Conservation (phyloP, 2,797 vertebrate genomes). For the Melanotaenia parkinsoni region DNA sequence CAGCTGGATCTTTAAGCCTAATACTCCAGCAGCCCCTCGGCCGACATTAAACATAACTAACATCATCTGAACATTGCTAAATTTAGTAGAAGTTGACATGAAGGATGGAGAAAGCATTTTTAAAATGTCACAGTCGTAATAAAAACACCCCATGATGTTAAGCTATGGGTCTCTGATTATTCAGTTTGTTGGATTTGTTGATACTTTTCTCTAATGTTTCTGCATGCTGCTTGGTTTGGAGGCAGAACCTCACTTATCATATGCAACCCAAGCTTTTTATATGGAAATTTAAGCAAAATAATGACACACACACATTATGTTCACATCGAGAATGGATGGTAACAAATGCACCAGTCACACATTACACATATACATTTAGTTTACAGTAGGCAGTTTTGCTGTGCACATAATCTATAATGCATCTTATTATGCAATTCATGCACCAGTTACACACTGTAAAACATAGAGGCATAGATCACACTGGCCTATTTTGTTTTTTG, state of each 20-base stretch:
- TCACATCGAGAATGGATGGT: not conserved
- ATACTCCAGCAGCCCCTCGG: conserved; percentile 18
- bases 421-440: conserved; percentile 11
- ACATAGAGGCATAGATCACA: conserved; percentile 20
- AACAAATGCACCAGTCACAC: not conserved
- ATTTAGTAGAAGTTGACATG: conserved; percentile 4
- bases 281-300: not conserved
- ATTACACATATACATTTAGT: not conserved
- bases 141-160: not conserved
- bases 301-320: not conserved
- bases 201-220: conserved; percentile 1
- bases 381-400: not conserved
- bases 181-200: not conserved
- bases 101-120: not conserved
- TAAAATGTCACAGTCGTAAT: not conserved
- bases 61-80: conserved; percentile 2
- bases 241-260: not conserved
- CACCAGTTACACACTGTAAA: not conserved
- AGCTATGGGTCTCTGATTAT: not conserved
- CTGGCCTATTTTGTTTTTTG: conserved; percentile 18
- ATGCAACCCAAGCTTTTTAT: not conserved
- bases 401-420: not conserved
- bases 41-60: conserved; percentile 7
- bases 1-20: conserved; percentile 20
- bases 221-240: not conserved